Conservation (phyloP, 2,797 vertebrate species). For the Pipistrellus nathusii region DNA sequence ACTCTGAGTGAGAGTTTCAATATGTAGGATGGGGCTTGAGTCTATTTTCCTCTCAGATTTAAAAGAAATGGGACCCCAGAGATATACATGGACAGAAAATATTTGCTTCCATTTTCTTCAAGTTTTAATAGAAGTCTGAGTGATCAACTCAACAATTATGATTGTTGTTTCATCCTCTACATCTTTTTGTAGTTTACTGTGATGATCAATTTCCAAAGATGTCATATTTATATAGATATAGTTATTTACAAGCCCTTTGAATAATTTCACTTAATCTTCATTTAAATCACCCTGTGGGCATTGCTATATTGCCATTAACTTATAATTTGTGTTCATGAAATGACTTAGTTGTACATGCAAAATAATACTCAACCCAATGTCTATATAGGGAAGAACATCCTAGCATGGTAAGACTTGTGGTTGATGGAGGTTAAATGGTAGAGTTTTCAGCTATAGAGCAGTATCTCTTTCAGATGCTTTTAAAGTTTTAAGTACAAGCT, state of each 20-base stretch:
- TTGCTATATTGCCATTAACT: slow-evolving; percentile 3
- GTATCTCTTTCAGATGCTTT: slow-evolving; percentile 41
- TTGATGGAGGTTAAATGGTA: not conserved
- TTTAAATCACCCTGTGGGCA: not conserved
- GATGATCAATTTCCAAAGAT: not conserved
- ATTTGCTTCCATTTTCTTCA: slow-evolving; percentile 42
- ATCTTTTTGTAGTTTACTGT: not conserved
- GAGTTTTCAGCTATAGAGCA: not conserved
- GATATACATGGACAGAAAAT: slow-evolving; percentile 3
- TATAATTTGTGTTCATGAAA: not conserved
- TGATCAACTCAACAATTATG: not conserved
- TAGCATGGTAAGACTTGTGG: not conserved
- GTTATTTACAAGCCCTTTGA: not conserved
- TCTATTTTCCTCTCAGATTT: not conserved
- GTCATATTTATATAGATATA: not conserved
- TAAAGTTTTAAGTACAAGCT: not conserved
- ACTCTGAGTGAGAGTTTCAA: not conserved
- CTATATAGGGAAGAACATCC: not conserved
- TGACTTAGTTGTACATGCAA: not conserved
- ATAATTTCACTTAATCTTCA: slow-evolving; percentile 35
- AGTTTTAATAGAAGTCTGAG: slow-evolving; percentile 16
- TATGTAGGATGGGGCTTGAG: not conserved
- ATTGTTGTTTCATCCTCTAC: not conserved
- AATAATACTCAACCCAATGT: not conserved
- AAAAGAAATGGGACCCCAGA: not conserved